Evolutionary conservation across 1,140 invertebrate genomes (phyloP), one percentile per base, ranked within the genome.

Genomic region (Adelges cooleyi): DNA sequence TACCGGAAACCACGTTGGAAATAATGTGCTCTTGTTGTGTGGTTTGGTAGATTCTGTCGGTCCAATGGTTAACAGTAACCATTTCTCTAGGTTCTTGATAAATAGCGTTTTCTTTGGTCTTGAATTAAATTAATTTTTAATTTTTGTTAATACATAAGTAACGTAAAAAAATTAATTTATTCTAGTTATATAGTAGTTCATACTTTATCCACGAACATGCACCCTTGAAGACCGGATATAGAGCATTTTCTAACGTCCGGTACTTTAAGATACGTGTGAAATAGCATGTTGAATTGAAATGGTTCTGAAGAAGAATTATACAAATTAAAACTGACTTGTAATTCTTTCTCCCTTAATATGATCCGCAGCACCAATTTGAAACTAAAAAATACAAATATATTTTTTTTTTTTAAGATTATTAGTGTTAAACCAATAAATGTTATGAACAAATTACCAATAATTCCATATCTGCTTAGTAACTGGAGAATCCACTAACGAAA

Each of bases 191-290:
- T 42, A 59, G 15, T 8, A 42, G 17, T 33, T 9, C 17, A 18
- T 72, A 93, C 91, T 84, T 95, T 95, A 74, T 97, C 93, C 69
- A 93, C 85, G 75, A 90, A 96, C 71, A 86, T 90, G 71, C 90
- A 90, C 29, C 89, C 90, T 72, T 93, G 86, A 70, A 97, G 80
- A 33, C 92, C 92, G 44, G 87, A 90, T 69, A 97, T 88, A 77
- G 90, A 87, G 72, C 90, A 91, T 65, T 90, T 81, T 38, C 87
- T 81, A 5, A 97, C 91, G 76, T 96, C 91, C 49, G 91, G 89
- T 69, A 94, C 90, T 80, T 92, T 93, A 75, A 97, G 90, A 78
- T 97, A 96, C 9, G 92, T 95, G 75, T 96, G 92, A 69, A 96
- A 77, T 29, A 97, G 77, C 73, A 95, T 79, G 76, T 95, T 94